A percentile compares a stretch with the other conserved stretches of the same genome.
Evolutionary conservation across 2,113 vertebrate species (phyloP).

Genomic region (Argyrosomus japonicus): DNA sequence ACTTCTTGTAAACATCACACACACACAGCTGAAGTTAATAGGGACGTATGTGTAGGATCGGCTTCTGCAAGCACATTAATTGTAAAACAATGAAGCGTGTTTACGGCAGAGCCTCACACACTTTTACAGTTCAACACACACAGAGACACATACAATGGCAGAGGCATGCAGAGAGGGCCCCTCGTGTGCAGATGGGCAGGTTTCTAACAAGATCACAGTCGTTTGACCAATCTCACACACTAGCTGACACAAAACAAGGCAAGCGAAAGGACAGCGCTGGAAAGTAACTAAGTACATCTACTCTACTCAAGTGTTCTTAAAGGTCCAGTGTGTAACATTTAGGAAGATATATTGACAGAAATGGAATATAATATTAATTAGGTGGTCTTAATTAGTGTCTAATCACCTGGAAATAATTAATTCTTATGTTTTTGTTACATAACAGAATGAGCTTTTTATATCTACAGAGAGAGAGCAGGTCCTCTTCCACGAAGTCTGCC

Average conservation of each 20-base stretch:
- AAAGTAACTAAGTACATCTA: not conserved
- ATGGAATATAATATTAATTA: no score
- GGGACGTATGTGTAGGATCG: not conserved
- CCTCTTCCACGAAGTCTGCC: no score
- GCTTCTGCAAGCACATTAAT: not conserved
- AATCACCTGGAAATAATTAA: no score
- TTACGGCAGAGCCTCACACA: not conserved
- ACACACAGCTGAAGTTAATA: conserved; percentile 15
- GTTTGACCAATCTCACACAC: conserved; percentile 14
- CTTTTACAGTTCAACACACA: conserved; percentile 41
- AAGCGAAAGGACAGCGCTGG: not conserved
- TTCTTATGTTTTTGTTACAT: no score
- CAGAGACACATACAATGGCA: not conserved
- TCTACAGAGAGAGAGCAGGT: no score
- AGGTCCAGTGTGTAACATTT: no score
- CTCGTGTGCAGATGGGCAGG: not conserved
- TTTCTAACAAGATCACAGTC: conserved; percentile 3
- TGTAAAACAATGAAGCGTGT: conserved; percentile 28
- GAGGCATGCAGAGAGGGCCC: conserved; percentile 50
- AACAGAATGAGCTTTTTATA: no score
- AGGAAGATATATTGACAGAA: no score
- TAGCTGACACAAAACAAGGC: not conserved
- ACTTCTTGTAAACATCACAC: not conserved
- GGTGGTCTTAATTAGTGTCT: no score
- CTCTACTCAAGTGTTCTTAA: not conserved